Conservation (phyloP, 2,113 vertebrate species). For the Scopus umbretta region DNA sequence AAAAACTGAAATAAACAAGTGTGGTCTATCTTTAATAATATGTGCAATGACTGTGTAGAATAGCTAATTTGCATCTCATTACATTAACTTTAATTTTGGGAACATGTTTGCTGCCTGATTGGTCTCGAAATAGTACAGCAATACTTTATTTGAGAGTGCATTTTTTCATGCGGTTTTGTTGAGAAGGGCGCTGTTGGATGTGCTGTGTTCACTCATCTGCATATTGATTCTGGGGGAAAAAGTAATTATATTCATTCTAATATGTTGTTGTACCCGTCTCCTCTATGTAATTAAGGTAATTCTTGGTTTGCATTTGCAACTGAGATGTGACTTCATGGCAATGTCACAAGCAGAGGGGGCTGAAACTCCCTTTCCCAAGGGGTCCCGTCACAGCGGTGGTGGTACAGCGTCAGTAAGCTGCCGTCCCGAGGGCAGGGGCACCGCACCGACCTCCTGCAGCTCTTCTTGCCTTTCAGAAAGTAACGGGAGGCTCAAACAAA, state of each 20-base stretch:
- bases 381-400: accelerated
- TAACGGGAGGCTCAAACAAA: accelerated
- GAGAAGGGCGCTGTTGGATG: neutral
- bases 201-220: neutral
- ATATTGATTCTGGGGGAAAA: neutral
- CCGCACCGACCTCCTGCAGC: neutral
- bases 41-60: neutral
- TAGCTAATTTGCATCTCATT: neutral
- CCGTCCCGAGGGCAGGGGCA: neutral
- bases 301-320: neutral
- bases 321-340: neutral
- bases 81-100: neutral
- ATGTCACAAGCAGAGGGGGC: neutral
- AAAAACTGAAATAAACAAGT: neutral
- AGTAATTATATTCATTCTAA: neutral
- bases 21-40: neutral
- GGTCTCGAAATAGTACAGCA: neutral
- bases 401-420: neutral
- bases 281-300: neutral
- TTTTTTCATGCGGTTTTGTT: neutral
- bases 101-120: neutral
- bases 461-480: neutral
- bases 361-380: neutral
- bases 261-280: neutral
- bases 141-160: neutral